Evolutionary conservation across 2,888 invertebrate species (phyloP), one percentile per base, ranked within the genome.

Genomic region (Tenodera sinensis): DNA sequence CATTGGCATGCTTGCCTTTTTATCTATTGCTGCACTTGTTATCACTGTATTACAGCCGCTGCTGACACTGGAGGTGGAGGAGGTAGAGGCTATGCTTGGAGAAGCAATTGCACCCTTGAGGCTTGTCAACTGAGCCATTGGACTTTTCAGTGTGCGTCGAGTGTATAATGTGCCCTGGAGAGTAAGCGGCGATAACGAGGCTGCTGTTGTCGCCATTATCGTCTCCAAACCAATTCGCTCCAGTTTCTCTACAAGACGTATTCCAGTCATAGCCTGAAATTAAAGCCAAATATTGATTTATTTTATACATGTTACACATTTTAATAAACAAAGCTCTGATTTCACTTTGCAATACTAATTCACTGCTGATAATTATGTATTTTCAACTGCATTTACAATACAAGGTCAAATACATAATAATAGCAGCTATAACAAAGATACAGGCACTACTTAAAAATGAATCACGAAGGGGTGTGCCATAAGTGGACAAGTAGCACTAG

Each of bases 121-220:
- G 92, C 97, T 97, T 86, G 96, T 96, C 88, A 97, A 93, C 93
- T 97, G 97, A 91, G 97, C 96, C 96, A 97, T 96, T 2, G 97
- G 97, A 92, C 97, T 97, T 90, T 96, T 96, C 89, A 96, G 94
- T 9, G 94, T 93, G 92, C 96, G 95, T 82, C 95, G 92, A 1
- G 94, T 95, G 93, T 93, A 96, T 92, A 95, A 92, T 30, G 96
- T 95, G 85, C 95, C 95, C 90, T 95, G 95, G 30, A 95, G 92
- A 15, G 96, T 95, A 7, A 96, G 93, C 71, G 96, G 95, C 25
- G 96, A 95, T 12, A 96, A 94, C 7, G 94, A 93, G 54, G 93
- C 95, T 91, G 90, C 91, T 0, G 95, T 94, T 27, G 95, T 95
- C 30, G 96, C 95, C 93, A 96, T 96, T 84, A 96, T 94, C 91